A percentile compares a stretch with the other conserved stretches of the same genome.
Evolutionary conservation across 2,113 vertebrate genomes (phyloP).

Genomic region (Carassius auratus): DNA sequence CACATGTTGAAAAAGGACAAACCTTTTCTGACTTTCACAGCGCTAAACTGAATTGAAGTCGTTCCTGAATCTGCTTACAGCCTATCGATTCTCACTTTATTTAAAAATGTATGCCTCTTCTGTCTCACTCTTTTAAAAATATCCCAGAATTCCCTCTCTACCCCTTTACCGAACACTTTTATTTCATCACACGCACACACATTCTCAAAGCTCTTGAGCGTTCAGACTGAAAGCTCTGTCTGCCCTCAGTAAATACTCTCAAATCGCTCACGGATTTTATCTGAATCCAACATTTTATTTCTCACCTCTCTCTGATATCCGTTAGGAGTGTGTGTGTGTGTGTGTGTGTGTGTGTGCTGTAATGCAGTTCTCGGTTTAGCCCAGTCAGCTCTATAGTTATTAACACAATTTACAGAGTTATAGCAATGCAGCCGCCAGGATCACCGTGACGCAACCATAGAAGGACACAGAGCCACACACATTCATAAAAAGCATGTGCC

Average conservation of each 20-base stretch:
- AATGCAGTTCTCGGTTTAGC: not conserved
- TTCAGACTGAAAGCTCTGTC: conserved; percentile 11
- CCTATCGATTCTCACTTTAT: not conserved
- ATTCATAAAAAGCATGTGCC: not conserved
- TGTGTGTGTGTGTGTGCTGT: not conserved
- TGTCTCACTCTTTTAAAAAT: conserved; percentile 7
- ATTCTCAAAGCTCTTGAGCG: conserved; percentile 4
- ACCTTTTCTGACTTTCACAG: not conserved
- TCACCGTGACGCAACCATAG: conserved; percentile 11
- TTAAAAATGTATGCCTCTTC: not conserved
- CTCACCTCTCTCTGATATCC: conserved; percentile 28
- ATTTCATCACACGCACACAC: not conserved
- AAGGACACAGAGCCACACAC: not conserved
- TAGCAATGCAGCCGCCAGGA: conserved; percentile 9
- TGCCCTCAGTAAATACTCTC: conserved; percentile 15
- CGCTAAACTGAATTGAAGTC: not conserved
- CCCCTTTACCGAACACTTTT: conserved; percentile 3
- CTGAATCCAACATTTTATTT: conserved; percentile 21
- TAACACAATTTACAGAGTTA: conserved; percentile 26
- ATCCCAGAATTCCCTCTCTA: not conserved
- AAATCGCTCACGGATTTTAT: conserved; percentile 23
- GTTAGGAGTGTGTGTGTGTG: not conserved
- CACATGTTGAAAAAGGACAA: not conserved
- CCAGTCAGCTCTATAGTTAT: conserved; percentile 24
- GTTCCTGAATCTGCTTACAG: not conserved